Percentiles rank a stretch among this genome's conserved stretches.
These are phyloP conservation scores for roundworm (Caenorhabditis elegans) DNA, from an alignment of 1,140 invertebrate genomes.

Conservation along the genomic window DNA sequence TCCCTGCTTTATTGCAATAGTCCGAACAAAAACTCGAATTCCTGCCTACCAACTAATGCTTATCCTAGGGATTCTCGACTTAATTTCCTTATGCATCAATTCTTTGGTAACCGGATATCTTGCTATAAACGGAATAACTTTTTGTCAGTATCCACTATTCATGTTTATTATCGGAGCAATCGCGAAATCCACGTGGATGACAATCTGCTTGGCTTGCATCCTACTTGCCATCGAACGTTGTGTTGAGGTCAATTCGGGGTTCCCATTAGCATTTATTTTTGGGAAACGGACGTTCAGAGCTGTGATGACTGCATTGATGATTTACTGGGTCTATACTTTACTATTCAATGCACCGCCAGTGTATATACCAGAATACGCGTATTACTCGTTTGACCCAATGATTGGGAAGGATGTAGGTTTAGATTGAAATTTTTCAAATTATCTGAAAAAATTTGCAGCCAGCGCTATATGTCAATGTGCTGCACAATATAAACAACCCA, in stretches of 20 bases:
- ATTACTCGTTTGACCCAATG: neutral
- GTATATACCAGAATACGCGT: neutral
- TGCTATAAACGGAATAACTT: neutral
- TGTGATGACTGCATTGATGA: neutral
- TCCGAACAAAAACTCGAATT: neutral
- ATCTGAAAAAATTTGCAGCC: neutral
- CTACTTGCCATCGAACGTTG: neutral
- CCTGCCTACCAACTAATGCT: conserved; percentile 10
- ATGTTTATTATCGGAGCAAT: neutral
- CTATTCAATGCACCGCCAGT: too few species aligned
- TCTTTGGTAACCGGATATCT: neutral
- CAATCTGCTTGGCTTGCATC: neutral
- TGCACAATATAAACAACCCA: neutral
- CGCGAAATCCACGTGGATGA: neutral
- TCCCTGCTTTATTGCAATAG: neutral
- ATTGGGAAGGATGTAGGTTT: neutral
- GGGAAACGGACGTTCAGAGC: neutral
- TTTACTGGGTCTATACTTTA: too few species aligned
- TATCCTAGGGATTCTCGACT: neutral
- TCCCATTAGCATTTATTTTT: neutral
- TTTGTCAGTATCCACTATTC: neutral
- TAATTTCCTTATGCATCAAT: neutral
- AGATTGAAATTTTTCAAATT: neutral
- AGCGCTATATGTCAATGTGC: neutral
- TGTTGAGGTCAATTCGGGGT: neutral